Base-by-base conservation (phyloP, 2,888 invertebrate species). In the Agriopis marginaria region DNA sequence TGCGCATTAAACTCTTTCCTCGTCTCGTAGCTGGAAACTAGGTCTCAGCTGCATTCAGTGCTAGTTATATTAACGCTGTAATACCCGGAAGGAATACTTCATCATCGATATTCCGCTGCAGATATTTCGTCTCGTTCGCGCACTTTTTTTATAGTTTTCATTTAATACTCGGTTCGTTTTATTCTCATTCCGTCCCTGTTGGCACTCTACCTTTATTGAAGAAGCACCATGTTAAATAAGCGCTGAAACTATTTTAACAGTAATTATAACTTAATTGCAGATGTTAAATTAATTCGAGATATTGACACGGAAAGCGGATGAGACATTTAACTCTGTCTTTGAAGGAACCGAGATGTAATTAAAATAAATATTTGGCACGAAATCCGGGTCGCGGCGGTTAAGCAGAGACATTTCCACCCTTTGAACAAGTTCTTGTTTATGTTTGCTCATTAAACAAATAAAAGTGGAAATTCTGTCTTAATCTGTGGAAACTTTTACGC, bases 311-410 rank as follows among this genome's bases (percentile, higher is more conserved):
- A 82, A 85, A 82, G 84, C 86, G 84, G 82, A 81, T 78, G 81
- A 86, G 86, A 87, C 87, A 85, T 90, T 91, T 85, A 88, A 88
- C 85, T 87, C 81, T 79, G 79, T 82, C 87, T 88, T 86, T 87
- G 86, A 88, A 89, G 88, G 84, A 87, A 87, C 88, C 83, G 85
- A 87, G 89, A 87, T 89, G 90, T 92, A 92, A 93, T 92, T 93
- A 92, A 92, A 92, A 92, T 92, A 93, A 93, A 92, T 93, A 93
- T 93, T 93, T 92, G 92, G 89, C 90, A 86, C 87, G 84, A 89
- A 92, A 93, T 92, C 91, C 88, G 89, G 91, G 91, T 88, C 87
- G 86, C 83, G 82, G 90, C 83, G 91, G 92, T 92, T 92, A 91
- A 89, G 90, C 87, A 86, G 88, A 90, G 91, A 90, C 91, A 89